phyloP scores from a whole-genome alignment of 2,113 vertebrate species.

The Rhadina sibilatrix region DNA sequence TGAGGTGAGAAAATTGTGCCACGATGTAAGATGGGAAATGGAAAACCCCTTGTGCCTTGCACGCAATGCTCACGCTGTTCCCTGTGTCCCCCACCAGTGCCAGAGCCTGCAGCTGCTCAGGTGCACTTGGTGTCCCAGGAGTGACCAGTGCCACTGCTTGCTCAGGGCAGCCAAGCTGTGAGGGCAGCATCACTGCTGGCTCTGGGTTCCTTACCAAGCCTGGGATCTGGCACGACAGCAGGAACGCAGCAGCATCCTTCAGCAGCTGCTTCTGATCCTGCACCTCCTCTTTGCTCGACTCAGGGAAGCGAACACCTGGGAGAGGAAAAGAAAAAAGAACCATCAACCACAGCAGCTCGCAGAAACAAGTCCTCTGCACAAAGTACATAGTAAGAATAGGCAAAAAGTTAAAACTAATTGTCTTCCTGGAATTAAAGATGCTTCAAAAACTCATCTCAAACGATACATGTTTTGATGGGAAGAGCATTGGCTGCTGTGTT shows the following conservation, averaged over 20 bases:
- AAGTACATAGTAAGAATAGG: not conserved
- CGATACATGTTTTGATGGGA: not conserved
- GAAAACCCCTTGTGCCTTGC: not conserved
- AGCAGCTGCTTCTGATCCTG: conserved; percentile 95
- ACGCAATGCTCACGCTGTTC: not conserved
- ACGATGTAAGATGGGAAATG: not conserved
- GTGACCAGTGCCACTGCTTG: not conserved
- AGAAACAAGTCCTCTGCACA: not conserved
- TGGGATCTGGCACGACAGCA: conserved; percentile 94
- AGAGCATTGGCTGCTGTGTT: not conserved
- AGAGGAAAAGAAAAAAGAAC: not conserved
- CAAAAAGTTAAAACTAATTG: not conserved
- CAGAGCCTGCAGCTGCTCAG: not conserved
- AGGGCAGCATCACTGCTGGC: not conserved
- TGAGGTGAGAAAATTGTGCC: not conserved
- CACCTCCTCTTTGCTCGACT: conserved; percentile 85
- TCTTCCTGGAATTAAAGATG: not conserved
- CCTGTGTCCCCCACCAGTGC: not conserved
- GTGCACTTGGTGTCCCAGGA: not conserved
- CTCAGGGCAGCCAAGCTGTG: not conserved
- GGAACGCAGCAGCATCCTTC: conserved; percentile 91
- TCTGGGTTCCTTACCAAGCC: conserved; percentile 83
- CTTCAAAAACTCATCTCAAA: not conserved
- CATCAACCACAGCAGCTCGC: not conserved
- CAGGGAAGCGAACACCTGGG: conserved; percentile 91